Evolutionary conservation across 2,113 vertebrate genomes (phyloP).

Genomic region (Elaphurus davidianus): DNA sequence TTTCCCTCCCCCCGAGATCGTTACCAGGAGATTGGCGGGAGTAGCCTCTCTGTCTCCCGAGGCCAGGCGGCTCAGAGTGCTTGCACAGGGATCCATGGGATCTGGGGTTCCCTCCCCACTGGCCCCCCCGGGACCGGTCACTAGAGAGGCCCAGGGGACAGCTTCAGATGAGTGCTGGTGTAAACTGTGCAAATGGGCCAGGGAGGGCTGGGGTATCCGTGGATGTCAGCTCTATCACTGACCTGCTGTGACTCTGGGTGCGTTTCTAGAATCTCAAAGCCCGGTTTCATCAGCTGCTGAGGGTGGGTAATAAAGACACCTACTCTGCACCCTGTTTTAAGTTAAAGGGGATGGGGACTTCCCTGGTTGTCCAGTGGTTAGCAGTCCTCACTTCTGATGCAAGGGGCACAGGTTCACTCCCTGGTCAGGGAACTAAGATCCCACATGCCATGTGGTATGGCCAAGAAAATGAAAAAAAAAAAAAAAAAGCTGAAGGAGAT

Average conservation of each 20-base stretch:
- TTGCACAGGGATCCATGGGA: rapidly evolving
- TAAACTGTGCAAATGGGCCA: rapidly evolving
- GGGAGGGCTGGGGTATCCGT: rapidly evolving
- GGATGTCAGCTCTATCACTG: neutral
- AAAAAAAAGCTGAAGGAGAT: neutral
- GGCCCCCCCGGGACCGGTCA: too few relatives aligned
- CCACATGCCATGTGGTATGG: neutral
- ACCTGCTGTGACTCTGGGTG: rapidly evolving
- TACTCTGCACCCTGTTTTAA: neutral
- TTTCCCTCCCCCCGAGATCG: neutral
- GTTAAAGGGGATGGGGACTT: neutral
- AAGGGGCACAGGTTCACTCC: neutral
- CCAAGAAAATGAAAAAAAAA: neutral
- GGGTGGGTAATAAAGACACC: neutral
- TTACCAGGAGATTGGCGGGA: rapidly evolving
- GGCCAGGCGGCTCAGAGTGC: neutral
- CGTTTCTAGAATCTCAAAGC: neutral
- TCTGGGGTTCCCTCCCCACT: rapidly evolving
- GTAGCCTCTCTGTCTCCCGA: neutral
- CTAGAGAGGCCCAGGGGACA: neutral
- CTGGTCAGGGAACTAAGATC: neutral
- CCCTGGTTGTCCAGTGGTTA: neutral
- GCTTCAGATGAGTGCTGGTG: rapidly evolving
- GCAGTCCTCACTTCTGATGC: neutral
- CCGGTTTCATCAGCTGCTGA: neutral